These are phyloP conservation scores for Hylomyscus alleni DNA, from an alignment of 2,797 vertebrate species.

Conservation along the genomic window DNA sequence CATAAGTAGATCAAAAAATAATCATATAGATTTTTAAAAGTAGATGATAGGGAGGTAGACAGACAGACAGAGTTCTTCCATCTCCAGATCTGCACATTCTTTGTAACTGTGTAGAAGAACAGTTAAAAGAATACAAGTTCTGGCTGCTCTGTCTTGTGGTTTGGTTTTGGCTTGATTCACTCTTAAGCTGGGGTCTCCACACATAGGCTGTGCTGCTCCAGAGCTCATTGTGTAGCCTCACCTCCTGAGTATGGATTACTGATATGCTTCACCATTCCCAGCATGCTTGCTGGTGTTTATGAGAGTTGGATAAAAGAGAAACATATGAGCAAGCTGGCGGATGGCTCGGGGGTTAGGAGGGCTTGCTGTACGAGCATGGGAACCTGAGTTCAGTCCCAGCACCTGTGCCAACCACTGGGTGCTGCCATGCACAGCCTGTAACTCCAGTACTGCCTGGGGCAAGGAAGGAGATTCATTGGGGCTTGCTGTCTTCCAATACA, in stretches of 20 bases:
- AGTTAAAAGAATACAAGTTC: background rate
- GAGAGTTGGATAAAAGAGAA: background rate
- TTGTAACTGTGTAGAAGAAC: background rate
- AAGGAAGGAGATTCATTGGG: background rate
- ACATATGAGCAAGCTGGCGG: background rate
- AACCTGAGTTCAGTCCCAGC: too few relatives aligned
- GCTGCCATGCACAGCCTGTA: background rate
- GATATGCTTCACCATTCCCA: too few relatives aligned
- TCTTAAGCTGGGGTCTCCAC: background rate
- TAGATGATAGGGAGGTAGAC: background rate
- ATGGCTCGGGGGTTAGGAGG: background rate
- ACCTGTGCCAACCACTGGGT: background rate
- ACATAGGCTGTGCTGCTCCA: background rate
- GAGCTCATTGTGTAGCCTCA: background rate
- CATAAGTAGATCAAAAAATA: background rate
- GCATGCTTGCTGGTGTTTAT: background rate
- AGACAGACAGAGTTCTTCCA: background rate
- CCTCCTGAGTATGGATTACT: background rate
- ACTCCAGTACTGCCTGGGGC: background rate
- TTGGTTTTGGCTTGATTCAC: background rate
- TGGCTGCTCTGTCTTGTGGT: background rate
- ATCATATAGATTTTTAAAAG: background rate
- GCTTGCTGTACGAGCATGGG: background rate
- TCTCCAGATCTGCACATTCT: background rate
- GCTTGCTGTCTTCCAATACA: background rate